Evolutionary conservation across 2,113 vertebrate species (phyloP).

Genomic region (Dolichallabes microphthalmus): DNA sequence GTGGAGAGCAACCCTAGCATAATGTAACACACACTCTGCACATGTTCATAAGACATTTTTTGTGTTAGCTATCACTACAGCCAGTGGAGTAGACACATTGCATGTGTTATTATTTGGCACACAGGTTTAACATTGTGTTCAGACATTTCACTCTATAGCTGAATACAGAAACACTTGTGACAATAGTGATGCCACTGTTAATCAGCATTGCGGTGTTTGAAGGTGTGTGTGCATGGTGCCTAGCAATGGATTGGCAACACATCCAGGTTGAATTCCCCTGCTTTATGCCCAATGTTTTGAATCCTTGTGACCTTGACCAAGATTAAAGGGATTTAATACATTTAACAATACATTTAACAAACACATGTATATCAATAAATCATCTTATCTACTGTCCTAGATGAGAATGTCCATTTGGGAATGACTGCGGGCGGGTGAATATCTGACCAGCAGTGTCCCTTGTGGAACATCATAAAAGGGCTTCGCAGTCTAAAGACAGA

Average conservation of each 20-base stretch:
- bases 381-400: neutral
- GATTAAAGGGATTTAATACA: neutral
- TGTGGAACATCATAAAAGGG: neutral
- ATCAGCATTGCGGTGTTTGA: neutral
- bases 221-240: neutral
- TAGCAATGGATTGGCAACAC: no score
- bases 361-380: neutral
- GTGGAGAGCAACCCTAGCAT: neutral
- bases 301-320: neutral
- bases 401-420: neutral
- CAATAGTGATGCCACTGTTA: neutral
- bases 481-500: neutral
- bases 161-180: neutral
- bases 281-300: no score
- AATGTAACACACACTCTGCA: neutral
- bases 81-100: neutral
- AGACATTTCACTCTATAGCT: neutral
- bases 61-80: neutral
- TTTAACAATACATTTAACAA: neutral
- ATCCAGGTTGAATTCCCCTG: no score
- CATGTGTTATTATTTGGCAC: neutral
- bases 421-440: neutral
- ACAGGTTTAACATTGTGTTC: neutral
- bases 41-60: neutral
- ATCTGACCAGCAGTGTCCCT: neutral